Evolutionary conservation across 2,113 vertebrate genomes (phyloP).

Genomic region (Fulmarus glacialis): DNA sequence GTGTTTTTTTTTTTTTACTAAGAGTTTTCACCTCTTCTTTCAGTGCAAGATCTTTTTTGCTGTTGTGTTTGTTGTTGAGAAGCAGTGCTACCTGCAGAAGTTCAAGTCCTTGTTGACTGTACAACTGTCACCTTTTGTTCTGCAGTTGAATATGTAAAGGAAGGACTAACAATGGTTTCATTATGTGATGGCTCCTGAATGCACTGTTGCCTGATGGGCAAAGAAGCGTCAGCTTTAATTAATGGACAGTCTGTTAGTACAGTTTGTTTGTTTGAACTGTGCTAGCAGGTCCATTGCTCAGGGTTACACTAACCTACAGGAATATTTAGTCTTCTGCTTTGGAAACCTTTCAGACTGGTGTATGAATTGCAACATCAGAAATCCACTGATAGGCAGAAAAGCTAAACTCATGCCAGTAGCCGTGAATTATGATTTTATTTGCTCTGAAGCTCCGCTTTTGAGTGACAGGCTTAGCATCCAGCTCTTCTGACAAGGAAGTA

Average conservation of each 20-base stretch:
- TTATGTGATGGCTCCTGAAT: slow-evolving; percentile 21
- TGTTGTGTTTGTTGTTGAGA: neutral
- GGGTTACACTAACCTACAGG: neutral
- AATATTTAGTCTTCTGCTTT: neutral
- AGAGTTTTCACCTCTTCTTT: neutral
- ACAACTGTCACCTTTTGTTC: slow-evolving; percentile 22
- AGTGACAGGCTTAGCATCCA: neutral
- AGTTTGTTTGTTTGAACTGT: neutral
- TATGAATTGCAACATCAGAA: neutral
- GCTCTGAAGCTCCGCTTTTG: neutral
- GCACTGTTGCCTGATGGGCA: neutral
- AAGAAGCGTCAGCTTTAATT: slow-evolving; percentile 26
- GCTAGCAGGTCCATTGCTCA: neutral
- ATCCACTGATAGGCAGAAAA: neutral
- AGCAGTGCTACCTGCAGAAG: neutral
- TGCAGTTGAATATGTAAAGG: neutral
- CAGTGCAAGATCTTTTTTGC: neutral
- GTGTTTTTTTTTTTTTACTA: neutral
- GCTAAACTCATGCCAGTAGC: neutral
- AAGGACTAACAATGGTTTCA: slow-evolving; percentile 9
- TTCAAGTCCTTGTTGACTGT: neutral
- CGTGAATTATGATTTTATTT: neutral
- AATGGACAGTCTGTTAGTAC: neutral
- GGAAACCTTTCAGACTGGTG: neutral
- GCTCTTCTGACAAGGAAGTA: neutral